Conservation (phyloP, 2,888 invertebrate genomes). For the Lissocephala sabroskyi region DNA sequence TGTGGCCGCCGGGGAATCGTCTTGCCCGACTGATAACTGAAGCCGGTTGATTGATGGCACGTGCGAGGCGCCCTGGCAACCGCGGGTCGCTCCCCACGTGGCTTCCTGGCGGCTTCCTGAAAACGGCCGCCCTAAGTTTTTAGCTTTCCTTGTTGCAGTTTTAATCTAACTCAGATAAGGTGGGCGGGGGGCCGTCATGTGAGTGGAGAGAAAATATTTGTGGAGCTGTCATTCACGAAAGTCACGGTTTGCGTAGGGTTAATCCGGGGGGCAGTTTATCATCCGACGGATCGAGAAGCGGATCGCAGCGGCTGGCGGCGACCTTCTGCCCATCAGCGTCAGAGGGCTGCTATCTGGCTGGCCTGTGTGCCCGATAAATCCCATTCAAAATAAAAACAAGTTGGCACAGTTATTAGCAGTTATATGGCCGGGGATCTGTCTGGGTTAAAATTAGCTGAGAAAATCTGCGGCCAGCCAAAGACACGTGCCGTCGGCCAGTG, state of each 20-base stretch:
- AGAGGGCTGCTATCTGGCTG: conserved; percentile 4
- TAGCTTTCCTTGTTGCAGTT: conserved; percentile 8
- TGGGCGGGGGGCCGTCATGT: conserved; percentile 22
- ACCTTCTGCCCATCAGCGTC: conserved; percentile 1
- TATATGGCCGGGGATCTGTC: too few species aligned
- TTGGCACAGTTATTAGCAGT: background rate
- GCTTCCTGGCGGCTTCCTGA: conserved; percentile 15
- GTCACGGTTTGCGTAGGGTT: background rate
- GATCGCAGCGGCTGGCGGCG: background rate
- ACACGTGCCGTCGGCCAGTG: too few species aligned
- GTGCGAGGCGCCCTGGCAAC: too few species aligned
- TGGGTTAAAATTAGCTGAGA: background rate
- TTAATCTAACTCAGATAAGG: conserved; percentile 19
- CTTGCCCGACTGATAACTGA: too few species aligned
- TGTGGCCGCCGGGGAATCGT: too few species aligned
- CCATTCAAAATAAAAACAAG: background rate
- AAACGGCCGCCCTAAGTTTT: conserved; percentile 22
- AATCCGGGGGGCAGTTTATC: too few species aligned
- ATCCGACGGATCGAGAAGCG: too few species aligned
- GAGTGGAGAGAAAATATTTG: conserved; percentile 29
- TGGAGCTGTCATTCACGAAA: background rate
- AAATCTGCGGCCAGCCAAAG: too few species aligned
- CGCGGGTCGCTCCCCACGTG: too few species aligned
- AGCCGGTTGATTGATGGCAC: too few species aligned
- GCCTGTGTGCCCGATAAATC: conserved; percentile 6